Percentiles rank a stretch among this genome's conserved stretches.
phyloP scores from a whole-genome alignment of 1,140 invertebrate species.

The Tenebrio molitor region DNA sequence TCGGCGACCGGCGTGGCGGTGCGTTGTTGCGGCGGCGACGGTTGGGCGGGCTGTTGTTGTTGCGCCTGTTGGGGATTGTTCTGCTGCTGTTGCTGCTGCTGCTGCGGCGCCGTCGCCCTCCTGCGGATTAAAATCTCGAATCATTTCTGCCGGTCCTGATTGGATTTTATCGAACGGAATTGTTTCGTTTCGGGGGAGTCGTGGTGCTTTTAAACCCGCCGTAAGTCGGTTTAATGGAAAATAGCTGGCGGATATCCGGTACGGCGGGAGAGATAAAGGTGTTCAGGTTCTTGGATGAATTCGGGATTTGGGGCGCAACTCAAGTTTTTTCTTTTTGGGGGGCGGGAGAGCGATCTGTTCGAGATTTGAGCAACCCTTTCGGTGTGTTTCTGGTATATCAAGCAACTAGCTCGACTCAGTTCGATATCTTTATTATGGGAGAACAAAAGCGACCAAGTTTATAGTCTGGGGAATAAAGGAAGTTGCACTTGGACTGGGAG shows the following conservation, averaged over 20 bases:
- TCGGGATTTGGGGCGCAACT: conserved; percentile 1
- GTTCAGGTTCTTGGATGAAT: conserved; percentile 6
- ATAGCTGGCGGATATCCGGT: neutral
- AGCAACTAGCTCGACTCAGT: neutral
- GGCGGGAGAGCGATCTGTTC: neutral
- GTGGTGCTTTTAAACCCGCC: no score
- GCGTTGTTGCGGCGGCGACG: conserved; percentile 22
- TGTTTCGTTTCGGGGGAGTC: no score
- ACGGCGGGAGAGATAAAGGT: conserved; percentile 20
- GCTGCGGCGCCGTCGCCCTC: conserved; percentile 46
- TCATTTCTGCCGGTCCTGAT: no score
- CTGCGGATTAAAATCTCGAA: conserved; percentile 25
- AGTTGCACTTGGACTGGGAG: conserved; percentile 21
- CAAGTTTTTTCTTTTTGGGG: neutral
- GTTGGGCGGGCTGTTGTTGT: conserved; percentile 43
- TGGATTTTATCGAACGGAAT: no score
- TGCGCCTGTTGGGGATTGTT: conserved; percentile 9
- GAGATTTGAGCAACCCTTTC: conserved; percentile 17
- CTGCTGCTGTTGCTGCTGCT: conserved; percentile 26
- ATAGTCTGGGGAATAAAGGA: conserved; percentile 38
- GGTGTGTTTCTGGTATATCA: conserved; percentile 16
- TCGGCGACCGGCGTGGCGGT: conserved; percentile 17
- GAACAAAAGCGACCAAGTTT: conserved; percentile 42
- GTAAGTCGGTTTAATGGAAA: neutral
- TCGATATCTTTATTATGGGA: conserved; percentile 32